These are phyloP conservation scores for Pseudomugil gertrudae DNA, from an alignment of 2,797 vertebrate species.

Conservation along the genomic window DNA sequence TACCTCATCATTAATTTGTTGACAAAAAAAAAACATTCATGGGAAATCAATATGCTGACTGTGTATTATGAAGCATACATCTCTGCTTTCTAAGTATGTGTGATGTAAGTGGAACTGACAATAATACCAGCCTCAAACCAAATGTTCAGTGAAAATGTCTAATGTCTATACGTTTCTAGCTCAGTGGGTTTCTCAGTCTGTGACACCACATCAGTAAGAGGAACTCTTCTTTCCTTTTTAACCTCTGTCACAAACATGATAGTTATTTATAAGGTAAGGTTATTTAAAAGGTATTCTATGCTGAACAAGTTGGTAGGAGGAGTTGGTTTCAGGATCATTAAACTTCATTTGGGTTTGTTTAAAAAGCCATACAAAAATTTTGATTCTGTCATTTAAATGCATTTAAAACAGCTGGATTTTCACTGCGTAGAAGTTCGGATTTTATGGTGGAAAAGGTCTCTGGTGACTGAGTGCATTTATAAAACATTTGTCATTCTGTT, in stretches of 20 bases:
- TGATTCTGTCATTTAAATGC: too few relatives aligned
- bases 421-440: not conserved
- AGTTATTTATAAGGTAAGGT: too few relatives aligned
- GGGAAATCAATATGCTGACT: not conserved
- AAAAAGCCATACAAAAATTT: too few relatives aligned
- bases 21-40: not conserved
- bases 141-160: not conserved
- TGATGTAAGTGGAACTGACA: not conserved
- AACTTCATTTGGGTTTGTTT: too few relatives aligned
- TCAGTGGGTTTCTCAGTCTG: not conserved
- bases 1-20: not conserved
- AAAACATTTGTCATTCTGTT: too few relatives aligned
- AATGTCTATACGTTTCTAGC: not conserved
- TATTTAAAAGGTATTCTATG: too few relatives aligned
- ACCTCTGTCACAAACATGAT: not conserved
- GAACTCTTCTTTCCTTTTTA: not conserved
- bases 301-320: too few relatives aligned
- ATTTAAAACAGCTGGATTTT: too few relatives aligned
- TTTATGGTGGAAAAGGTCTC: not conserved
- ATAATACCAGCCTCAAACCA: not conserved
- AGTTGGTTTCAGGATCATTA: too few relatives aligned
- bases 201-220: too few relatives aligned
- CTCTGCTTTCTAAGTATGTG: not conserved
- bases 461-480: not conserved
- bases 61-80: not conserved